Conservation (phyloP, 2,113 vertebrate species). For the Pontoporia blainvillei region DNA sequence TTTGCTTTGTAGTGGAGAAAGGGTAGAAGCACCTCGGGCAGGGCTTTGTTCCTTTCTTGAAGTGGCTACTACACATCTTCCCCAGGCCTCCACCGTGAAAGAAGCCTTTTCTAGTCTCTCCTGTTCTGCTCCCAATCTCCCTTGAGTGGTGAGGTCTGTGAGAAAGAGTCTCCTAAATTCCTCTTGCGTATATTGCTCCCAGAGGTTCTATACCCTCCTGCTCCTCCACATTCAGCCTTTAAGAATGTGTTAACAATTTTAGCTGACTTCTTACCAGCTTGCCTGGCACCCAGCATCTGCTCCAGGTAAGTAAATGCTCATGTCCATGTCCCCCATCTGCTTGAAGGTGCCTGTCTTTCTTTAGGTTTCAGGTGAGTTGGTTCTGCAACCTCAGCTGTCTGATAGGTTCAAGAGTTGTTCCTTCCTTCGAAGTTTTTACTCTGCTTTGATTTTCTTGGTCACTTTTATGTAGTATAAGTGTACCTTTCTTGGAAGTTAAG, state of each 20-base stretch:
- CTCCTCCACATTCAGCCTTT: background rate
- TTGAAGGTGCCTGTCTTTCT: background rate
- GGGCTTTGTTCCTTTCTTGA: background rate
- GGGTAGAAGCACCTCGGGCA: background rate
- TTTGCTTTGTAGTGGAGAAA: background rate
- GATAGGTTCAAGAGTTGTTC: background rate
- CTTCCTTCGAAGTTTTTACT: background rate
- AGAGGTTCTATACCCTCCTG: background rate
- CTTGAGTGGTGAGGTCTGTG: background rate
- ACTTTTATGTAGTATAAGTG: background rate
- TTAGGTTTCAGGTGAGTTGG: background rate
- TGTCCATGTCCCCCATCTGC: background rate
- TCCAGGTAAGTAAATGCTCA: background rate
- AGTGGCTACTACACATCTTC: background rate
- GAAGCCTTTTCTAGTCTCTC: background rate
- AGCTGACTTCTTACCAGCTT: background rate
- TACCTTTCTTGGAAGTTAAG: background rate
- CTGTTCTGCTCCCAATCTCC: background rate
- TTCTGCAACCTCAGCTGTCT: background rate
- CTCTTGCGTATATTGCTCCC: background rate
- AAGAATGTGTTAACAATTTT: background rate
- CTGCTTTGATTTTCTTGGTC: background rate
- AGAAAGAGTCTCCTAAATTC: background rate
- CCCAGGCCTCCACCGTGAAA: background rate
- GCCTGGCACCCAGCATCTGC: background rate